A percentile compares a stretch with the other conserved stretches of the same genome.
These are phyloP conservation scores for Habrosyne pyritoides DNA, from an alignment of 2,888 invertebrate species.

Conservation along the genomic window DNA sequence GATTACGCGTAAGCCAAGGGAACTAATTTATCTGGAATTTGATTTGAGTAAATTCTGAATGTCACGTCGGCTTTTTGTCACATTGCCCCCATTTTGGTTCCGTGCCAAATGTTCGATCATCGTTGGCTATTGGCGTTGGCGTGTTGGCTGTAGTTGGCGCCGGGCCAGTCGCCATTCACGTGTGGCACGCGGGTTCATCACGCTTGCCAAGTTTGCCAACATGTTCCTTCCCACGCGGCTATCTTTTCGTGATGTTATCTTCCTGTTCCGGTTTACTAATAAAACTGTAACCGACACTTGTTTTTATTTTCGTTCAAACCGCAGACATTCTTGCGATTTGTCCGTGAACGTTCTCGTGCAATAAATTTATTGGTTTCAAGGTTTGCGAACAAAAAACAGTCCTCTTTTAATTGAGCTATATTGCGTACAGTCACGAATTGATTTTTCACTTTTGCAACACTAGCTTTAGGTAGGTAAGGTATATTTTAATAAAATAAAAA, in stretches of 20 bases:
- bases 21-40: not conserved
- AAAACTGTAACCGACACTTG: constrained; percentile 15
- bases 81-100: constrained; percentile 59
- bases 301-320: not conserved
- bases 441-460: constrained; percentile 18
- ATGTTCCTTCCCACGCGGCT: constrained; percentile 47
- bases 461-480: constrained; percentile 1
- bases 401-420: constrained; percentile 11
- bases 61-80: constrained; percentile 49
- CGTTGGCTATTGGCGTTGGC: constrained; percentile 32
- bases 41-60: constrained; percentile 5
- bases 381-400: constrained; percentile 29
- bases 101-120: constrained; percentile 55
- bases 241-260: constrained; percentile 48
- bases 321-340: not conserved
- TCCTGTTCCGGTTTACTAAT: constrained; percentile 64
- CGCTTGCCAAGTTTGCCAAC: constrained; percentile 35
- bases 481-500: not conserved
- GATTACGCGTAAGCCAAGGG: constrained; percentile 1
- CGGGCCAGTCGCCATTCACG: constrained; percentile 58
- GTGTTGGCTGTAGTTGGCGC: constrained; percentile 37
- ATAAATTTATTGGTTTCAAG: constrained; percentile 34
- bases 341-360: constrained; percentile 43
- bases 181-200: constrained; percentile 28
- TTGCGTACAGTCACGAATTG: constrained; percentile 14